Conservation (phyloP, 2,113 vertebrate species). For the Anolis carolinensis region DNA sequence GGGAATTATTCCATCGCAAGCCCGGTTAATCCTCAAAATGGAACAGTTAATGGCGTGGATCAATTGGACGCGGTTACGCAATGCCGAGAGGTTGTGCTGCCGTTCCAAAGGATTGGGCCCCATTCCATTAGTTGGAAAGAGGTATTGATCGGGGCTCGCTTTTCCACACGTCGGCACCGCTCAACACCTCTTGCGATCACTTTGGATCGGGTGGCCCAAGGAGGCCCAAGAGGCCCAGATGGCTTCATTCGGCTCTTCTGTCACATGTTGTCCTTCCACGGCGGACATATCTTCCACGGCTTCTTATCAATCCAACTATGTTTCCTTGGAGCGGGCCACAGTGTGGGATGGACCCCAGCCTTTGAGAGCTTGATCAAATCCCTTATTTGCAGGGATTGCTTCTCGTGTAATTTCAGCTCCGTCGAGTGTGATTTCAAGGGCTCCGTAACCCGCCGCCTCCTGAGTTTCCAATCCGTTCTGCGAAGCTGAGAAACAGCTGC, state of each 20-base stretch:
- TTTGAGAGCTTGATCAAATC: too few species aligned
- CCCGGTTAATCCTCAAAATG: slow-evolving; percentile 60
- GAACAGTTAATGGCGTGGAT: slow-evolving; percentile 42
- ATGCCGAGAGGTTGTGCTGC: slow-evolving; percentile 14
- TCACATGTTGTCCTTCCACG: too few species aligned
- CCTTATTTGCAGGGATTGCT: neutral
- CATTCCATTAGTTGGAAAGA: rapidly evolving
- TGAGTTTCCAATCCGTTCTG: neutral
- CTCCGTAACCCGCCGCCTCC: neutral
- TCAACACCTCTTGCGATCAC: too few species aligned
- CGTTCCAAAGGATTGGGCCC: neutral
- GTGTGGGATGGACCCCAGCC: neutral
- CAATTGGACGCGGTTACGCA: slow-evolving; percentile 20
- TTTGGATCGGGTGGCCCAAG: too few species aligned
- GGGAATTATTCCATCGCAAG: slow-evolving; percentile 66
- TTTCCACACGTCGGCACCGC: neutral
- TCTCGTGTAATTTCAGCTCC: neutral
- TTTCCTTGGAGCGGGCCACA: too few species aligned
- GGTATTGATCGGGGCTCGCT: neutral
- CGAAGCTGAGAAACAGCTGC: neutral
- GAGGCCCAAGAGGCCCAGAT: neutral
- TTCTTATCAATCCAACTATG: too few species aligned
- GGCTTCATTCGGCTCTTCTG: too few species aligned
- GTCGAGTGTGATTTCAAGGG: neutral
- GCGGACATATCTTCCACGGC: too few species aligned